A percentile compares a stretch with the other conserved stretches of the same genome.
Evolutionary conservation across 2,797 vertebrate genomes (phyloP).

Genomic region (Aotus griseimembra): DNA sequence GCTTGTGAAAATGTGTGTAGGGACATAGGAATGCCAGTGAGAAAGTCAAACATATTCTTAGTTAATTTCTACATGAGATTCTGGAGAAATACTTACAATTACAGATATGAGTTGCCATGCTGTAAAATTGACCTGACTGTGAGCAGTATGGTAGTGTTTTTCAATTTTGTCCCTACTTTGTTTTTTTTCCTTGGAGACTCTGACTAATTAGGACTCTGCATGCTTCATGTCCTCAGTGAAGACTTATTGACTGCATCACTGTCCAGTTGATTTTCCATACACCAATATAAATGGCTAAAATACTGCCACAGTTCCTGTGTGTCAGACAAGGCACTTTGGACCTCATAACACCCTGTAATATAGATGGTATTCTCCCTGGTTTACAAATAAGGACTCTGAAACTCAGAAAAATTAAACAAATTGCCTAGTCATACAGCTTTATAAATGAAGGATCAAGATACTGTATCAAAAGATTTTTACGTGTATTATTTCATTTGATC

Average conservation of each 20-base stretch:
- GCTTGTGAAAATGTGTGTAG: not conserved
- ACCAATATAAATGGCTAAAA: not conserved
- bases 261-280: not conserved
- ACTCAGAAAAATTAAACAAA: not conserved
- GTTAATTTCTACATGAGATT: conserved; percentile 11
- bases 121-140: not conserved
- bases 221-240: conserved; percentile 3
- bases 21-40: not conserved
- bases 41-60: conserved; percentile 9
- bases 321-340: not conserved
- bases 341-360: not conserved
- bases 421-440: not conserved
- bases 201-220: not conserved
- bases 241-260: not conserved
- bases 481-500: conserved; percentile 42
- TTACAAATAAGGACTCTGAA: not conserved
- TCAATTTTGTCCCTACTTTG: conserved; percentile 26
- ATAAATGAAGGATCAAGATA: not conserved
- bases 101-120: not conserved
- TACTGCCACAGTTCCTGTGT: not conserved
- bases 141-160: not conserved
- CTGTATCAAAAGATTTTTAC: conserved; percentile 5
- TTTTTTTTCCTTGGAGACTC: conserved; percentile 35
- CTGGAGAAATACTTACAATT: conserved; percentile 30
- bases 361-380: not conserved